Evolutionary conservation across 2,888 invertebrate species (phyloP).

Genomic region (Acronicta psi): DNA sequence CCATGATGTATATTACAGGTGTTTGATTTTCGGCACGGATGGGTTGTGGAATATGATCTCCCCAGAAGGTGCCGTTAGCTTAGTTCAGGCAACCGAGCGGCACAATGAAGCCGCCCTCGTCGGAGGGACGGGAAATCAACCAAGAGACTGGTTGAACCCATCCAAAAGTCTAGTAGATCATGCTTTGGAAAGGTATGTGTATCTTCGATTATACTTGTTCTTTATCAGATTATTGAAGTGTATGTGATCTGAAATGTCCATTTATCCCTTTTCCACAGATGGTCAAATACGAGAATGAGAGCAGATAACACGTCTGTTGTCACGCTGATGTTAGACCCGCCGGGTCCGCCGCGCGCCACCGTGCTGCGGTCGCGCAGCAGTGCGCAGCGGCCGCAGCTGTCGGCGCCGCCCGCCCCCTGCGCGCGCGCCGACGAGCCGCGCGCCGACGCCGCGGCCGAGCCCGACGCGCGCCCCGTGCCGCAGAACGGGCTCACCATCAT

Average conservation of each 20-base stretch:
- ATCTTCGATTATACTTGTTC: background rate
- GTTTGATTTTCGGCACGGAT: conserved; percentile 98
- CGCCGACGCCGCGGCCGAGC: conserved; percentile 30
- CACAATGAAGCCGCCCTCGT: conserved; percentile 92
- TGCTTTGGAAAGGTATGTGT: conserved; percentile 89
- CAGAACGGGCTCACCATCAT: conserved; percentile 85
- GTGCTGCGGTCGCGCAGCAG: conserved; percentile 84
- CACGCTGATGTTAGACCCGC: conserved; percentile 96
- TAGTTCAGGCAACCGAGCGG: conserved; percentile 94
- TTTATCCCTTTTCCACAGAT: conserved; percentile 78
- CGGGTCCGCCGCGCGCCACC: conserved; percentile 93
- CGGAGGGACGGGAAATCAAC: conserved; percentile 77
- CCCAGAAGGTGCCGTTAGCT: conserved; percentile 94
- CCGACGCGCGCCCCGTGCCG: conserved; percentile 66
- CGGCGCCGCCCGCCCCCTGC: conserved; percentile 50
- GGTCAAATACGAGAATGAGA: conserved; percentile 95
- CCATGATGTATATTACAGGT: conserved; percentile 83
- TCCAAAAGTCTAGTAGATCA: conserved; percentile 96
- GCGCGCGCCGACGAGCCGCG: conserved; percentile 35
- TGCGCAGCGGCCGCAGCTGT: conserved; percentile 55
- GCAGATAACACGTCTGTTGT: conserved; percentile 99
- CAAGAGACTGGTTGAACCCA: conserved; percentile 94
- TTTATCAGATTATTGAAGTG: too few relatives aligned
- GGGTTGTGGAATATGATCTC: conserved; percentile 99
- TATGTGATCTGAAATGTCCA: background rate